phyloP scores from a whole-genome alignment of 2,113 vertebrate species.

The Nibea albiflora region DNA sequence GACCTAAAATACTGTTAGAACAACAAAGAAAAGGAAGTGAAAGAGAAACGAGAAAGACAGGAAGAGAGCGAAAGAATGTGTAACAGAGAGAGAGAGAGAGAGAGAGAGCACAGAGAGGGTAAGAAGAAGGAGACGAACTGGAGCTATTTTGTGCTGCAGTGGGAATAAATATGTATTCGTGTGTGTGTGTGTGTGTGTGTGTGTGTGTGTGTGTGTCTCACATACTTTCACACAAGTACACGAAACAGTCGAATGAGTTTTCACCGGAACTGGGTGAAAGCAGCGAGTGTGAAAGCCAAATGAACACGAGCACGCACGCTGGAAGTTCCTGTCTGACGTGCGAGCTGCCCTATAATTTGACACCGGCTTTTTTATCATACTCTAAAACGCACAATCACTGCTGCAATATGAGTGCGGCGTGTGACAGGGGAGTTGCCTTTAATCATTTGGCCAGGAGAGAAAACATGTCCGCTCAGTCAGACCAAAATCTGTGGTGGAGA shows the following conservation, averaged over 20 bases:
- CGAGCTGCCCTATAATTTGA: not conserved
- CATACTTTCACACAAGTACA: slow-evolving; percentile 4
- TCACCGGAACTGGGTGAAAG: slow-evolving; percentile 12
- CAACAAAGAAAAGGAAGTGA: slow-evolving; percentile 84
- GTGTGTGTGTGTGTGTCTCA: not conserved
- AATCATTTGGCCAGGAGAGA: slow-evolving; percentile 37
- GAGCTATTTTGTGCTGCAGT: not conserved
- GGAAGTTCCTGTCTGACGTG: not conserved
- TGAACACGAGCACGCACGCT: not conserved
- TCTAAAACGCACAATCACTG: slow-evolving; percentile 26
- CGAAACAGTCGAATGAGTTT: not conserved
- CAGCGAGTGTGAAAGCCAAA: slow-evolving; percentile 5
- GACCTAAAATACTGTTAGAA: slow-evolving; percentile 43
- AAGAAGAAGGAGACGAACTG: not conserved
- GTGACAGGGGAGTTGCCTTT: slow-evolving; percentile 28
- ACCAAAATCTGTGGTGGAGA: slow-evolving; percentile 13
- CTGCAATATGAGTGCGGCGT: slow-evolving; percentile 6
- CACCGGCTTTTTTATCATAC: not conserved
- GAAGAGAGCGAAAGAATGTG: slow-evolving; percentile 60
- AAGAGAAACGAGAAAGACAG: slow-evolving; percentile 64
- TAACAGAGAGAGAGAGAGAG: slow-evolving; percentile 30
- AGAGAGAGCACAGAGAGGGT: not conserved
- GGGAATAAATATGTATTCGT: slow-evolving; percentile 7
- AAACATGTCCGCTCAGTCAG: slow-evolving; percentile 25
- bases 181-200: slow-evolving; percentile 4